These are phyloP conservation scores for Anarhynchus alexandrinus DNA, from an alignment of 2,113 vertebrate species.

Conservation along the genomic window DNA sequence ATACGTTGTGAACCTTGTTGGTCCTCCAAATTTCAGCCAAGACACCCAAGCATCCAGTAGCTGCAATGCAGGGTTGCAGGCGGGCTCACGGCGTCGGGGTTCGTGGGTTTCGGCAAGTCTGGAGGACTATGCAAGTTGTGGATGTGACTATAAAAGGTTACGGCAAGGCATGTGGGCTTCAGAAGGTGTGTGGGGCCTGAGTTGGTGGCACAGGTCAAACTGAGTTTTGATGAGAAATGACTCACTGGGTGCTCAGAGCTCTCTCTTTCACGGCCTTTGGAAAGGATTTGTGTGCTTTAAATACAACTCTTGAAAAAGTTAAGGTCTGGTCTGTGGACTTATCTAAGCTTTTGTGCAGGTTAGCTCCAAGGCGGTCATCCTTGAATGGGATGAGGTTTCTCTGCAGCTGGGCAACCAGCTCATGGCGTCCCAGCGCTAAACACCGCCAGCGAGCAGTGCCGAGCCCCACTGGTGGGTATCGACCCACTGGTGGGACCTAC, in stretches of 20 bases:
- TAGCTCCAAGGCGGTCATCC: neutral
- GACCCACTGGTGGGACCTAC: neutral
- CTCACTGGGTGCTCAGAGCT: neutral
- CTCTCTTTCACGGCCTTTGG: neutral
- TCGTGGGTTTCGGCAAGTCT: neutral
- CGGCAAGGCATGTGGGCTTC: neutral
- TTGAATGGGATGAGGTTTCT: neutral
- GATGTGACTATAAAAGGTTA: neutral
- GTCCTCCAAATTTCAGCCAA: neutral
- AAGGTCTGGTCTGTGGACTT: neutral
- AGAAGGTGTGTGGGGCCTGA: neutral
- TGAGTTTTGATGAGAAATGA: neutral
- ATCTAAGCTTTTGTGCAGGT: neutral
- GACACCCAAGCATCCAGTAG: neutral
- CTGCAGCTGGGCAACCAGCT: neutral
- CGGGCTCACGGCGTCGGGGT: accelerated
- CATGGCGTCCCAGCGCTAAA: neutral
- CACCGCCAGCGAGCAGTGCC: neutral
- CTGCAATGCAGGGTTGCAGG: neutral
- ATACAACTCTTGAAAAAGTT: neutral
- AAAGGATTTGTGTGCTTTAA: neutral
- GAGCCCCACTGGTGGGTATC: neutral
- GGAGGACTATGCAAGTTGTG: neutral
- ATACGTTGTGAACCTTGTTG: neutral
- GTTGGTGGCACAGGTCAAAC: accelerated